A percentile compares a stretch with the other conserved stretches of the same genome.
phyloP scores from a whole-genome alignment of 2,797 vertebrate species.

The Cyclopterus lumpus region DNA sequence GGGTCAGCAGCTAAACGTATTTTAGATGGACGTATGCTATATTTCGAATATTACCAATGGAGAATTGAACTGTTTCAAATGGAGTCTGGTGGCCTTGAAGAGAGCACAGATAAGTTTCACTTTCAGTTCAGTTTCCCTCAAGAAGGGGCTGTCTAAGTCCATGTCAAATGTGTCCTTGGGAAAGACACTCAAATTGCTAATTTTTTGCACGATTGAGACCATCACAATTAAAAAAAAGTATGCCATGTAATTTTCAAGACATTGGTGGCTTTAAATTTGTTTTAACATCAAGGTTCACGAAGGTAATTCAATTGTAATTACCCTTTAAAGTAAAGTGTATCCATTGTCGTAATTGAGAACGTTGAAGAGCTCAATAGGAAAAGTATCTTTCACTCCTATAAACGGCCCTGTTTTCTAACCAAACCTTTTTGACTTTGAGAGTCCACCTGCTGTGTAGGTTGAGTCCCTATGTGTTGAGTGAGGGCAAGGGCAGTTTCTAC shows the following conservation, averaged over 20 bases:
- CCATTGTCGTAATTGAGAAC: not conserved
- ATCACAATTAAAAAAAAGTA: too few relatives aligned
- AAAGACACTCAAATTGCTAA: not conserved
- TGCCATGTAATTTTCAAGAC: too few relatives aligned
- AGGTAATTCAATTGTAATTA: not conserved
- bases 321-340: not conserved
- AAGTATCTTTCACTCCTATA: not conserved
- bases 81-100: too few relatives aligned
- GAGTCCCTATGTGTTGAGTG: not conserved
- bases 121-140: too few relatives aligned
- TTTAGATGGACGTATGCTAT: too few relatives aligned
- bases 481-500: not conserved
- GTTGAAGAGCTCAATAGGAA: not conserved
- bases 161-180: too few relatives aligned
- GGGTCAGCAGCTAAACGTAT: too few relatives aligned
- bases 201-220: not conserved
- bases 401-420: not conserved
- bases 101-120: too few relatives aligned
- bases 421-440: not conserved
- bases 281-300: not conserved
- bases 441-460: not conserved
- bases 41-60: too few relatives aligned
- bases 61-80: too few relatives aligned
- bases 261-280: too few relatives aligned
- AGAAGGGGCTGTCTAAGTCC: too few relatives aligned